Conservation (phyloP, 2,888 invertebrate genomes). For the Sinhomidia bicolor region DNA sequence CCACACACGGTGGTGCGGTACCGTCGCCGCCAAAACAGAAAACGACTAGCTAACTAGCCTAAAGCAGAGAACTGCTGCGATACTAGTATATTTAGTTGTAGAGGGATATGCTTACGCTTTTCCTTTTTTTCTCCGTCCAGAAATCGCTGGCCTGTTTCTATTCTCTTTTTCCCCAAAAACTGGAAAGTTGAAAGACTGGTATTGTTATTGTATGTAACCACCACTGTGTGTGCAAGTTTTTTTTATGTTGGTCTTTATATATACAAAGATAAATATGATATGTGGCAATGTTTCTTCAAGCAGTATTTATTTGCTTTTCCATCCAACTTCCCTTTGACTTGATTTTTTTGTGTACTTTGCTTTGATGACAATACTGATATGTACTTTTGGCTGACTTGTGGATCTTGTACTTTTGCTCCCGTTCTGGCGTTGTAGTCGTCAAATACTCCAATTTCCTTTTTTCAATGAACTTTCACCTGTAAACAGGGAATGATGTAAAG, state of each 20-base stretch:
- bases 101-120: constrained; percentile 4
- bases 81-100: no score
- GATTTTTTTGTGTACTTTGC: not conserved
- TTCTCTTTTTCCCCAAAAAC: not conserved
- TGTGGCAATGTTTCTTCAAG: not conserved
- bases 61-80: no score
- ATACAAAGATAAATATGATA: not conserved
- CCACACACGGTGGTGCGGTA: no score
- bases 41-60: not conserved
- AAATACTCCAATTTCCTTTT: constrained; percentile 9
- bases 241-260: not conserved
- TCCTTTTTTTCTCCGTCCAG: not conserved
- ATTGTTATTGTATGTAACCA: no score
- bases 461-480: constrained; percentile 49
- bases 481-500: not conserved
- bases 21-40: not conserved
- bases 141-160: not conserved
- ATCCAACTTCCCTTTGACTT: constrained; percentile 25
- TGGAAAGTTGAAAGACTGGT: not conserved
- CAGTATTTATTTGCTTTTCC: constrained; percentile 19
- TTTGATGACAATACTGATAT: constrained; percentile 4
- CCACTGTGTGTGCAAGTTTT: not conserved
- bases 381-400: not conserved
- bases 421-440: not conserved
- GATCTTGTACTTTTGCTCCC: not conserved